Base-by-base conservation (phyloP, 2,797 vertebrate genomes). In the Poliocrania exsul region DNA sequence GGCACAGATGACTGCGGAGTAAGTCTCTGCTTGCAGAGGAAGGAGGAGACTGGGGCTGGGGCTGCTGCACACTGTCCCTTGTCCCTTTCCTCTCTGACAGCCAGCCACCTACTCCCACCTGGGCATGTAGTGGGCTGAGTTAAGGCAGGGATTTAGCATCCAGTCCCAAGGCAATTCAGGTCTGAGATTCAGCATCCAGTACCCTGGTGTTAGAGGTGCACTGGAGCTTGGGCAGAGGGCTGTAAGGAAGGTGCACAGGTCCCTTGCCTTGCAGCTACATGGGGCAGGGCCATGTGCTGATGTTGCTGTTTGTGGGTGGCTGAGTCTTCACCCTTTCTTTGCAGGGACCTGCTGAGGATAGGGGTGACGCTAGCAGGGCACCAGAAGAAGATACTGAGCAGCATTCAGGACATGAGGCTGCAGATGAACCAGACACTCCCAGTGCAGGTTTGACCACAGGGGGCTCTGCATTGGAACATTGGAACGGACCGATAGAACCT, bases 381-480 rank as follows among this genome's bases (percentile, higher is more conserved):
- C 97, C 99, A 99, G 98, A 99, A 99, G 98, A 99, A 99, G 98
- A 99, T 99, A 92, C 98, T 99, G 40, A 99, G 99, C 98, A 99
- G 99, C 97, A 99, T 99, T 98, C 99, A 99, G 98, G 99, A 99
- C 98, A 99, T 99, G 99, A 98, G 99, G 98, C 98, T 99, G 98
- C 99, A 99, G 98, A 99, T 99, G 99, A 99, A 99, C 98, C 99
- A 99, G 98, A 99, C 99, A 0, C 98, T 99, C 96, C 99, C 99
- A 5, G 99, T 99, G 97, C 99, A 99, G 98, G 99, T 99, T 98
- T 99, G 98, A 99, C 97, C 97, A 47, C 96, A 96, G 80, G 91
- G 95, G 96, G 98, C 97, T 97, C 96, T 97, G 97, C 94, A 90
- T 93, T 96, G 58, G 94, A 96, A 96, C 94, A 90, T 93, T 96